Base-by-base conservation (phyloP, 2,113 vertebrate genomes). In the Rhineura floridana region DNA sequence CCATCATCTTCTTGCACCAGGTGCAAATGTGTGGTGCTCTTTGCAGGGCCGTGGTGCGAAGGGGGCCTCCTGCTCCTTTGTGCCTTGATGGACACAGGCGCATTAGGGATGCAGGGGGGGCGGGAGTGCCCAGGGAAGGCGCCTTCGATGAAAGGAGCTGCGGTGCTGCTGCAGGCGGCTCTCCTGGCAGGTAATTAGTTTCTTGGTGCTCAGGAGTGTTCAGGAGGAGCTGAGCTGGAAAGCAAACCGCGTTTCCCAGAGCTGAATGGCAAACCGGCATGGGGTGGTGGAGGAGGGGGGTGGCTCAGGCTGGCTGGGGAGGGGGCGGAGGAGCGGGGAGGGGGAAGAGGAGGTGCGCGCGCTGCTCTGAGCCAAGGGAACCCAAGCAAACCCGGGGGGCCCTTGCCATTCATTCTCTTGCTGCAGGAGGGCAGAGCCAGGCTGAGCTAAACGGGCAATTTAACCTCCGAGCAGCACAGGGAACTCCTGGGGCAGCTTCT, bases 271-370 rank as follows among this genome's bases (percentile, higher is more conserved):
- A 65, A 39, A 46, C 46, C 42, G 30, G 44, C 21, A 1, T 2
- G 10, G 12, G 17, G 13, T 5, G 1, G n/a, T n/a, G n/a, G n/a
- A n/a, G n/a, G 19, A 12, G 15, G 9, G 1, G 23, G 3, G 5
- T 28, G 46, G 48, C 21, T 25, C n/a, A 8, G 19, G 46, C 36
- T 1, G 46, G 11, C 44, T 1, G 10, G 63, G 80, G n/a, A 28
- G 25, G 17, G 39, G 10, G 21, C 28, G 17, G 5, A 6, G 48
- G 6, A 11, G 6, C 48, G 5, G 5, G 48, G 48, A 11, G 48
- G 5, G 48, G 11, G 48, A 50, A 50, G n/a, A n/a, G n/a, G n/a
- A n/a, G n/a, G n/a, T n/a, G n/a, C n/a, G n/a, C n/a, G n/a, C n/a
- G n/a, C n/a, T n/a, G n/a, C n/a, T 33, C 30, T 10, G 9, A 33